A percentile compares a stretch with the other conserved stretches of the same genome.
Conservation (phyloP, 35 echinoderm and acorn worm genomes). For the Lytechinus variegatus region DNA sequence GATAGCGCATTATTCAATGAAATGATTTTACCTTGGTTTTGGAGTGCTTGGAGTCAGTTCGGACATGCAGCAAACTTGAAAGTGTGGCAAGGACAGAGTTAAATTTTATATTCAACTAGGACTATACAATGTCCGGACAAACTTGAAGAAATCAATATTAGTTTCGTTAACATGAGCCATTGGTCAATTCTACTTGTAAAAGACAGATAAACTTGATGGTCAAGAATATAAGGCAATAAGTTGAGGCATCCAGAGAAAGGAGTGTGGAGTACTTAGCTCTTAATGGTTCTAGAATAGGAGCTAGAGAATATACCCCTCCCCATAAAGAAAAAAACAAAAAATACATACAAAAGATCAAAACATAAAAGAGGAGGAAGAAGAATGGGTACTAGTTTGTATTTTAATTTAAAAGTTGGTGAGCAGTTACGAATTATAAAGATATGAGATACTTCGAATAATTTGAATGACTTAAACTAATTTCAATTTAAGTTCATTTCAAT, state of each 20-base stretch:
- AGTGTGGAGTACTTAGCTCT: background rate
- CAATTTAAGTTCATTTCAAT: too few species aligned
- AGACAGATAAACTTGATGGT: background rate
- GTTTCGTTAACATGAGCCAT: background rate
- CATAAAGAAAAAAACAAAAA: too few species aligned
- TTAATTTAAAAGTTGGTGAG: too few species aligned
- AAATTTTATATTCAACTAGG: background rate
- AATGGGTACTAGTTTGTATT: too few species aligned
- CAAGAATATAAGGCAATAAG: background rate
- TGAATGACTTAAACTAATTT: too few species aligned
- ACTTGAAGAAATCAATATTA: background rate
- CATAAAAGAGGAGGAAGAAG: too few species aligned
- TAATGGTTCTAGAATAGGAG: background rate
- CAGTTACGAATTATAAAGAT: too few species aligned
- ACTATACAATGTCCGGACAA: background rate
- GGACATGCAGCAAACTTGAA: background rate
- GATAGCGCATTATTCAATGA: background rate
- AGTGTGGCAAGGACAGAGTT: background rate
- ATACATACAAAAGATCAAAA: too few species aligned
- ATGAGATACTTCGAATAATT: too few species aligned
- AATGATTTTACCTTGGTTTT: background rate
- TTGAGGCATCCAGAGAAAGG: background rate
- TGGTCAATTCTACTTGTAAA: background rate
- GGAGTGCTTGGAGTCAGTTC: background rate
- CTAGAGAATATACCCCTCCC: too few species aligned